phyloP scores from a whole-genome alignment of 2,888 invertebrate genomes.

The Pheosia gnoma region DNA sequence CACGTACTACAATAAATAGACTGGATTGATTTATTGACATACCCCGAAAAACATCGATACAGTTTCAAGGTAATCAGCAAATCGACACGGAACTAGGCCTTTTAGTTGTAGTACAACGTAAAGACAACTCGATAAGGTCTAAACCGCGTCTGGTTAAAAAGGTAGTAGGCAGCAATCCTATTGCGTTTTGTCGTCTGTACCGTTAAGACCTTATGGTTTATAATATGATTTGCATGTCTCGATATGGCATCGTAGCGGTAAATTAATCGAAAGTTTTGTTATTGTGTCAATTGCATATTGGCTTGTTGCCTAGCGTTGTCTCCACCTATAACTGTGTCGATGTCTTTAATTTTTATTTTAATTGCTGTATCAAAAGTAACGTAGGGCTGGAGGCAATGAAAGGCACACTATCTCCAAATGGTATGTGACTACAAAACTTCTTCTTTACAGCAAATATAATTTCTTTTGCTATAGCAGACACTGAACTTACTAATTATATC shows the following conservation, averaged over 20 bases:
- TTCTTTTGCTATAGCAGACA: not conserved
- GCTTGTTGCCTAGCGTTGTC: slow-evolving; percentile 6
- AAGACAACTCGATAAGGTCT: not conserved
- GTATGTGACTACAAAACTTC: not conserved
- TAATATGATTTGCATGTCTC: slow-evolving; percentile 23
- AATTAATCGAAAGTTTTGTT: slow-evolving; percentile 24
- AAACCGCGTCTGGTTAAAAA: not conserved
- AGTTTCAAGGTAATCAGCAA: slow-evolving; percentile 8
- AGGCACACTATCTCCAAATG: not conserved
- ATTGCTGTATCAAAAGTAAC: not conserved
- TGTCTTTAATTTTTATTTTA: slow-evolving; percentile 1
- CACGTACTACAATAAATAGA: slow-evolving; percentile 4
- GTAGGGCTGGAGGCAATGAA: not conserved
- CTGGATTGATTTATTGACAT: slow-evolving; percentile 1
- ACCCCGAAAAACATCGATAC: not conserved
- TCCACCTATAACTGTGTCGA: slow-evolving; percentile 1
- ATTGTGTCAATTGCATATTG: slow-evolving; percentile 28
- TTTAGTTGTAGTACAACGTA: not conserved
- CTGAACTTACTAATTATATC: not conserved
- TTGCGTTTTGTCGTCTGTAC: slow-evolving; percentile 9
- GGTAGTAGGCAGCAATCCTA: not conserved
- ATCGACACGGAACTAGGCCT: slow-evolving; percentile 3
- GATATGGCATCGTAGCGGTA: slow-evolving; percentile 22
- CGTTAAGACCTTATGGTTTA: slow-evolving; percentile 25
- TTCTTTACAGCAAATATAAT: not conserved